phyloP scores from a whole-genome alignment of 2,797 vertebrate species.

The Xenopus petersii region DNA sequence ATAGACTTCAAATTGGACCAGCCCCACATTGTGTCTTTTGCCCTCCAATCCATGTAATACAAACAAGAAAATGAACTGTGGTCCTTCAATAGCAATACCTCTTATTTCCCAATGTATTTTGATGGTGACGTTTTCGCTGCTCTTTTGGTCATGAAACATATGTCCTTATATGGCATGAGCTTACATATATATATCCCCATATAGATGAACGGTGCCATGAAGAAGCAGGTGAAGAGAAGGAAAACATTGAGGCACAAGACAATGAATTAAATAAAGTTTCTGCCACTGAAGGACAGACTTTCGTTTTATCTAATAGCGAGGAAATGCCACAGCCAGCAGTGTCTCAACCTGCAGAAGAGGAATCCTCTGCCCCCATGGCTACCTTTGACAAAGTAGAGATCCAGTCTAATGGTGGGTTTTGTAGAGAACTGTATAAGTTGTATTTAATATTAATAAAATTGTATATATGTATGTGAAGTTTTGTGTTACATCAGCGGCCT shows the following conservation, averaged over 20 bases:
- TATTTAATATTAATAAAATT: no score
- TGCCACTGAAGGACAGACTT: slow-evolving; percentile 26
- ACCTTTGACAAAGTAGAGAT: background rate
- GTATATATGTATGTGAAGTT: no score
- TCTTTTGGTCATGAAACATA: no score
- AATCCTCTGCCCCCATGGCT: background rate
- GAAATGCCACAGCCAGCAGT: slow-evolving; percentile 34
- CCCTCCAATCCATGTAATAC: no score
- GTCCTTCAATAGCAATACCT: no score
- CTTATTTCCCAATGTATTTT: no score
- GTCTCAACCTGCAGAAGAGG: slow-evolving; percentile 3
- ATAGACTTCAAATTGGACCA: no score
- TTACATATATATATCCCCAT: background rate
- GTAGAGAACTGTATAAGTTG: no score
- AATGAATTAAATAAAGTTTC: slow-evolving; percentile 25
- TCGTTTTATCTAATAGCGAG: slow-evolving; percentile 29
- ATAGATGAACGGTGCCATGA: slow-evolving; percentile 51
- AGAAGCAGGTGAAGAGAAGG: slow-evolving; percentile 42
- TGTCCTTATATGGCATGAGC: no score
- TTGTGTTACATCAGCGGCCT: no score
- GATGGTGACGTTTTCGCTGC: no score
- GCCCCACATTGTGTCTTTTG: slow-evolving; percentile 8
- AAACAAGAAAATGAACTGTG: no score
- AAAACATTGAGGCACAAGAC: slow-evolving; percentile 7
- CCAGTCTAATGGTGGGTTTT: slow-evolving; percentile 12